Percentiles rank a stretch among this genome's conserved stretches.
Conservation (phyloP, 2,113 vertebrate genomes). For the Solea solea region DNA sequence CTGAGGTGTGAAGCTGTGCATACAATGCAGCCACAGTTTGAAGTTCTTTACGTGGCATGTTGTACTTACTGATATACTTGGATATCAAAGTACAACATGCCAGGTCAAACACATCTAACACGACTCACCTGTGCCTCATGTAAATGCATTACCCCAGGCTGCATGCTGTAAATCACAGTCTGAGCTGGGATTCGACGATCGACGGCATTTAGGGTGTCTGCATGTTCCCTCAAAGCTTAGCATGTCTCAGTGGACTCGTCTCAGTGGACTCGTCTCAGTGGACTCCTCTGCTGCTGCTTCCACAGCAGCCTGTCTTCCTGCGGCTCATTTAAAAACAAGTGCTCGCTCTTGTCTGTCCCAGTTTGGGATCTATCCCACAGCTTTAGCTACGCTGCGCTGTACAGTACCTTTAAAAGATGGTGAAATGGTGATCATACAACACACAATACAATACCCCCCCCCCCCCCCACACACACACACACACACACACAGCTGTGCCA, state of each 20-base stretch:
- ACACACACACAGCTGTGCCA: no score
- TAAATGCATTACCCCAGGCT: not conserved
- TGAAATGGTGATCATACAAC: not conserved
- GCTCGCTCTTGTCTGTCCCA: not conserved
- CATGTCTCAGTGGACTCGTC: not conserved
- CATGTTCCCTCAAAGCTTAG: not conserved
- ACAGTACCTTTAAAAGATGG: conserved; percentile 9
- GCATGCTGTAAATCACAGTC: not conserved
- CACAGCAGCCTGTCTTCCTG: not conserved
- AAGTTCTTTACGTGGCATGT: no score
- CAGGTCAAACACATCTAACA: not conserved
- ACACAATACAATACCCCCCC: no score
- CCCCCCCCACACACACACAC: no score
- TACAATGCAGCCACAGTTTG: no score
- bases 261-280: not conserved
- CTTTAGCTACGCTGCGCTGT: not conserved
- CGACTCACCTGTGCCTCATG: not conserved
- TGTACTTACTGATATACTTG: no score
- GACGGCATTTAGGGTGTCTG: not conserved
- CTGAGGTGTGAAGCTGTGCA: no score
- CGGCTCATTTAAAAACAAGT: conserved; percentile 16
- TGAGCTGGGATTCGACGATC: conserved; percentile 24
- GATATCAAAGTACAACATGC: not conserved
- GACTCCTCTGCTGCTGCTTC: not conserved
- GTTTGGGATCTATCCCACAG: not conserved